Base-by-base conservation (phyloP, 2,888 invertebrate genomes). In the Liposcelis brunnea region DNA sequence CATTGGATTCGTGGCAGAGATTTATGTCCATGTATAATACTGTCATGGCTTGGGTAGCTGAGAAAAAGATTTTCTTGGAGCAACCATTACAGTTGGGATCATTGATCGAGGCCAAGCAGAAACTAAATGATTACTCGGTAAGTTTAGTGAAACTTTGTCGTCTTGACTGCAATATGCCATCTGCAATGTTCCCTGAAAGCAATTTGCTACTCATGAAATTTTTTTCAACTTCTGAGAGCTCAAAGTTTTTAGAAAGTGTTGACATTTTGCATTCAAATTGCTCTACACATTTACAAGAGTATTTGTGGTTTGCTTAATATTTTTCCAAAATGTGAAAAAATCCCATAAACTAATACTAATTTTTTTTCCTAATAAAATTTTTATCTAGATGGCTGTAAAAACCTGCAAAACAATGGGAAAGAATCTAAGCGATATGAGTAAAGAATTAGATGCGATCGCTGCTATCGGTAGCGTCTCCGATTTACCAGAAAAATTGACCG, bases 361-460 rank as follows among this genome's bases (percentile, higher is more conserved):
- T n/a, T 31, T 26, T 21, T 43, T 1, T 18, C 15, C 12, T 31
- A 14, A 12, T n/a, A 15, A 40, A 35, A 33, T 31, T 31, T 31
- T 33, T 37, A 40, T 46, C 35, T 26, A 85, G 79, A 77, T 76
- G 60, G 84, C 84, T 59, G 81, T 85, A 52, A 89, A 89, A 67
- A 83, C 82, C 65, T 83, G 86, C 66, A 90, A 87, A 65, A 77
- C 79, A 57, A 82, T 83, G 59, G 77, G 80, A 52, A 87, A 87
- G 64, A 82, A 86, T 61, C 68, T 90, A 59, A 81, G 82, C 56
- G 90, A 91, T 61, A 91, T 91, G 90, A 78, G 81, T 43, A 86
- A 83, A 61, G 89, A 90, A 64, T 69, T 91, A 58, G 87, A 87
- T 57, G 72, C 76, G 48, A 86, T 91, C 52, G 77, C 79, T 53